Base-by-base conservation (phyloP, 1,140 invertebrate genomes). In the Microplitis mediator region DNA sequence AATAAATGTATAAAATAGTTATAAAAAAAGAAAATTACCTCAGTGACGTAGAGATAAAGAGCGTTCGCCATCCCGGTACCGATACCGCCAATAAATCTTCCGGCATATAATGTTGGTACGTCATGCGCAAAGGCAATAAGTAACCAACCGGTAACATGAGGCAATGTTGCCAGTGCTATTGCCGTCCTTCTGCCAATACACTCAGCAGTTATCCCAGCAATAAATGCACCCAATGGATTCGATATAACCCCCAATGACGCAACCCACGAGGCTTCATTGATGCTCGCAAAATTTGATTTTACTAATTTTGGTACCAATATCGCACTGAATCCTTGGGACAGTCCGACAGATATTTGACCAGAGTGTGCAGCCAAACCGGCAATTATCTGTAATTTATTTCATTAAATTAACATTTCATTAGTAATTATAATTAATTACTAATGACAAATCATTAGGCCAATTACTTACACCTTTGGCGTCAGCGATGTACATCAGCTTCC, bases 131-230 rank as follows among this genome's bases (percentile, higher is more conserved):
- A 88, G 6, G 90, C 91, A 74, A 95, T 93, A 51, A 92, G 85
- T 0, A 93, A 78, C 93, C 94, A 96, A 8, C 94, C 94, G 4
- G 91, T 76, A 1, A 93, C 80, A 77, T 93, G 94, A 0, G 94
- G 93, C 35, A 95, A 74, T 4, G 91, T 90, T 3, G 92, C 91
- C 11, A 93, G 82, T 76, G 93, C 90, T 34, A 96, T 90, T 0
- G 93, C 90, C 3, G 89, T 85, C 80, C 91, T 91, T 51, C 95
- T 85, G 1, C 95, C 95, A 56, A 93, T 86, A 13, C 88, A 88
- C 79, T 93, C 92, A 67, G 91, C 90, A 79, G 91, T 86, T 60
- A 92, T 81, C 2, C 92, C 92, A 2, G 92, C 92, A 13, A 92
- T 79, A 4, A 93, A 80, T 2, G 92, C 91, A 4, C 92, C 92